Evolutionary conservation across 2,797 vertebrate genomes (phyloP).

Genomic region (Mallotus villosus): DNA sequence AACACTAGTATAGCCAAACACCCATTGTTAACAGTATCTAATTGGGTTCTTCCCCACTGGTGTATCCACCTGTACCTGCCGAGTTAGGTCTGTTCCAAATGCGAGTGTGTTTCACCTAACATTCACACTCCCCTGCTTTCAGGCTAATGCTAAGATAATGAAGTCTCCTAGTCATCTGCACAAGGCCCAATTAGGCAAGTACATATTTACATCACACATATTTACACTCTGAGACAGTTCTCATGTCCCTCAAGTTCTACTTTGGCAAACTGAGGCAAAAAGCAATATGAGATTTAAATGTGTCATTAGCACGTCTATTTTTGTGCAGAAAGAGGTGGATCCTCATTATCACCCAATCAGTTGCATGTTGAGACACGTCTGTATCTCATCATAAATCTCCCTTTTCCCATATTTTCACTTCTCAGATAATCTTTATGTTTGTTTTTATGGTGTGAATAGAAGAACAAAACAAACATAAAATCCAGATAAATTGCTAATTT

Average conservation of each 20-base stretch:
- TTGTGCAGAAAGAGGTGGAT: slow-evolving; percentile 68
- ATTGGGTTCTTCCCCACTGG: slow-evolving; percentile 76
- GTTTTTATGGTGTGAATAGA: slow-evolving; percentile 62
- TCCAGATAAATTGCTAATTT: background rate
- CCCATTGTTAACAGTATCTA: slow-evolving; percentile 76
- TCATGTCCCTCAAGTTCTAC: slow-evolving; percentile 58
- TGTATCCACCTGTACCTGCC: slow-evolving; percentile 77
- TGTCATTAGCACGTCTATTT: slow-evolving; percentile 80
- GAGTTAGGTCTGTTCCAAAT: slow-evolving; percentile 66
- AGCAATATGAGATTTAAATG: slow-evolving; percentile 65
- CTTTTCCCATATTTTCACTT: slow-evolving; percentile 47
- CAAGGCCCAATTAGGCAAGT: slow-evolving; percentile 59
- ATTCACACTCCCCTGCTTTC: slow-evolving; percentile 54
- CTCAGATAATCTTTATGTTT: slow-evolving; percentile 41
- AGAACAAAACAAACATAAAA: slow-evolving; percentile 64
- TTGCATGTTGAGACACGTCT: slow-evolving; percentile 64
- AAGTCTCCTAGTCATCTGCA: slow-evolving; percentile 49
- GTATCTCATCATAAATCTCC: slow-evolving; percentile 31
- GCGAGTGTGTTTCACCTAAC: slow-evolving; percentile 56
- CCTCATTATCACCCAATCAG: slow-evolving; percentile 74
- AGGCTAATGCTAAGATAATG: slow-evolving; percentile 76
- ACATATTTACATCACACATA: slow-evolving; percentile 64
- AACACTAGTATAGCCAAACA: slow-evolving; percentile 65
- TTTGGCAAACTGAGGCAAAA: slow-evolving; percentile 46
- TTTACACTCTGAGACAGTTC: slow-evolving; percentile 63